A percentile compares a stretch with the other conserved stretches of the same genome.
These are phyloP conservation scores for Apteryx owenii DNA, from an alignment of 2,113 vertebrate genomes.

Conservation along the genomic window DNA sequence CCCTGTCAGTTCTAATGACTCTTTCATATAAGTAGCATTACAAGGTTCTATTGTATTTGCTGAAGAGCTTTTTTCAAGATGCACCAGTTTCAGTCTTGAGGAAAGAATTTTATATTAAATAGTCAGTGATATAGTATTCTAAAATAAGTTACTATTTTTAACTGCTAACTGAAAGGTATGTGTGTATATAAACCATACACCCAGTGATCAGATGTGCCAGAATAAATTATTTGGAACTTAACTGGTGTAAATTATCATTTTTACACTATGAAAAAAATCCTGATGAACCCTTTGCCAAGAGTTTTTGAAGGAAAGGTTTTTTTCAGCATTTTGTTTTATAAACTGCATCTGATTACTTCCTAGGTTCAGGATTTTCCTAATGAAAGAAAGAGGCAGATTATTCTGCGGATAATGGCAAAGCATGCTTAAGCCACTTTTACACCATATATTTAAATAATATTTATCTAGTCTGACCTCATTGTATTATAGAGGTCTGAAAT, in stretches of 20 bases:
- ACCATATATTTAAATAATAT: not conserved
- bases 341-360: constrained; percentile 32
- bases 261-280: not conserved
- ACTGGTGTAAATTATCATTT: not conserved
- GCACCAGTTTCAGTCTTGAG: not conserved
- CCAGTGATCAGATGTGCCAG: not conserved
- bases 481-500: not conserved
- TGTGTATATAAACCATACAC: not conserved
- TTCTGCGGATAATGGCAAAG: not conserved
- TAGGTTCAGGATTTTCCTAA: not conserved
- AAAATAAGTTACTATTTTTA: not conserved
- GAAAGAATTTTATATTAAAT: not conserved
- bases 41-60: not conserved
- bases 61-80: not conserved
- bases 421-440: not conserved
- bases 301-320: not conserved
- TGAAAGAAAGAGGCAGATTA: not conserved
- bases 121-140: not conserved
- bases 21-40: not conserved
- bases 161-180: not conserved
- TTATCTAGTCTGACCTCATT: not conserved
- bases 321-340: constrained; percentile 17
- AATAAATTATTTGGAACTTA: not conserved
- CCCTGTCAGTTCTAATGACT: not conserved
- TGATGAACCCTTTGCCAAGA: constrained; percentile 23